Evolutionary conservation across 2,888 invertebrate species (phyloP).

Genomic region (Drosophila koepferae): DNA sequence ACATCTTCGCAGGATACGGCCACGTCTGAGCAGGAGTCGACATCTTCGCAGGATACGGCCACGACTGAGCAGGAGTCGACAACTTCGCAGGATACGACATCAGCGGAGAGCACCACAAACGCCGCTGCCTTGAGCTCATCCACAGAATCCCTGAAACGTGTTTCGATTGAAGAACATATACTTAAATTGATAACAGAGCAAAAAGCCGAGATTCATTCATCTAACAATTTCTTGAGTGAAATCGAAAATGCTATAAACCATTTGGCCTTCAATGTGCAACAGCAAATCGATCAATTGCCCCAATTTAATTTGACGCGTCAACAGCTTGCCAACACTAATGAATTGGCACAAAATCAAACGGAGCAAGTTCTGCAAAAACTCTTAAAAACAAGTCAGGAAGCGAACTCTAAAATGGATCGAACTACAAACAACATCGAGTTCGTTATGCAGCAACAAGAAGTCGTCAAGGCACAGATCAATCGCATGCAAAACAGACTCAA

Average conservation of each 20-base stretch:
- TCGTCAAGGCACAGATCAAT: not conserved
- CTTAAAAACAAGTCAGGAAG: not conserved
- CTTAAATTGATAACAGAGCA: not conserved
- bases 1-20: not conserved
- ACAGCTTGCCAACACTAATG: not conserved
- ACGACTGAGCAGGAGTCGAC: not conserved
- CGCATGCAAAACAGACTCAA: conserved; percentile 14
- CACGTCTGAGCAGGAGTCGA: not conserved
- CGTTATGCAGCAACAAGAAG: not conserved
- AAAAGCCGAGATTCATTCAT: not conserved
- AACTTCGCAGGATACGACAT: conserved; percentile 10
- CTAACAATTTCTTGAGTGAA: not conserved
- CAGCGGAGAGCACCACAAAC: conserved; percentile 1
- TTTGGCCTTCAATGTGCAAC: not conserved
- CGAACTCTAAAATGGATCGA: not conserved
- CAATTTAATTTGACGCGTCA: not conserved
- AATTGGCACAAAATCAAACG: not conserved
- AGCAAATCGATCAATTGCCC: conserved; percentile 3
- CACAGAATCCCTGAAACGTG: not conserved
- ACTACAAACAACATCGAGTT: not conserved
- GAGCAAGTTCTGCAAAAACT: not conserved
- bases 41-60: not conserved
- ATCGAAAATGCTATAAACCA: not conserved
- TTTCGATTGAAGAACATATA: not conserved
- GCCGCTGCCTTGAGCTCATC: not conserved